Conservation (phyloP, 2,888 invertebrate genomes). For the Drosophila koepferae region DNA sequence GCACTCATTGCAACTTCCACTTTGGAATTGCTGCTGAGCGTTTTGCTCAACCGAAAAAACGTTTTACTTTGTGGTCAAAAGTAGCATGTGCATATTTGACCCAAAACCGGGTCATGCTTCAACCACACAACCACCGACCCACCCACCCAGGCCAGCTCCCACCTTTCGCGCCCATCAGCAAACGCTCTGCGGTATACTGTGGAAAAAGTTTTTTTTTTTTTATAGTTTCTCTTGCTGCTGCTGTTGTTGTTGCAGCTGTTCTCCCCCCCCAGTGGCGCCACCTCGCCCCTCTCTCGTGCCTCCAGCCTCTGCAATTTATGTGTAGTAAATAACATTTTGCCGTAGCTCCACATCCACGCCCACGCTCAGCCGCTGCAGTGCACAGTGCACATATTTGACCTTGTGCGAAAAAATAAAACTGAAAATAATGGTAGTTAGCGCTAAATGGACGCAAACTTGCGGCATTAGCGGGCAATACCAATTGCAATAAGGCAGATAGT, state of each 20-base stretch:
- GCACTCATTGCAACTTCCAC: conserved; percentile 68
- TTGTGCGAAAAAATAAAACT: conserved; percentile 63
- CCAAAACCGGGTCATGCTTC: conserved; percentile 38
- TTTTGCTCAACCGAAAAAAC: conserved; percentile 66
- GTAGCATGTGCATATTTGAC: conserved; percentile 78
- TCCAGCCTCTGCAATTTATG: conserved; percentile 62
- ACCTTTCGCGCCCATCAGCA: conserved; percentile 42
- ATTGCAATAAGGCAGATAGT: conserved; percentile 57
- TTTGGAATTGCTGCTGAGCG: conserved; percentile 68
- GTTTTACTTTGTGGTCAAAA: conserved; percentile 81
- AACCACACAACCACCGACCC: not conserved
- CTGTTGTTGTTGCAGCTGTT: conserved; percentile 24
- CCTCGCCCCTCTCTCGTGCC: not conserved
- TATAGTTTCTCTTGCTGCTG: conserved; percentile 66
- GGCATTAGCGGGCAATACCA: conserved; percentile 60
- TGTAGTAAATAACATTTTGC: conserved; percentile 77
- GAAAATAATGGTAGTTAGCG: conserved; percentile 73
- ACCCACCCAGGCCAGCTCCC: not conserved
- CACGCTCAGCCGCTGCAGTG: conserved; percentile 24
- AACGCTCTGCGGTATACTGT: conserved; percentile 65
- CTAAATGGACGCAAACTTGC: conserved; percentile 71
- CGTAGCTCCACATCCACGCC: conserved; percentile 35
- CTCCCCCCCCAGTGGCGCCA: not conserved
- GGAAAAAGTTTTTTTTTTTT: conserved; percentile 39
- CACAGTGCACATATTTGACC: conserved; percentile 57